Evolutionary conservation across 2,797 vertebrate genomes (phyloP).

Genomic region (Ciconia nigra): DNA sequence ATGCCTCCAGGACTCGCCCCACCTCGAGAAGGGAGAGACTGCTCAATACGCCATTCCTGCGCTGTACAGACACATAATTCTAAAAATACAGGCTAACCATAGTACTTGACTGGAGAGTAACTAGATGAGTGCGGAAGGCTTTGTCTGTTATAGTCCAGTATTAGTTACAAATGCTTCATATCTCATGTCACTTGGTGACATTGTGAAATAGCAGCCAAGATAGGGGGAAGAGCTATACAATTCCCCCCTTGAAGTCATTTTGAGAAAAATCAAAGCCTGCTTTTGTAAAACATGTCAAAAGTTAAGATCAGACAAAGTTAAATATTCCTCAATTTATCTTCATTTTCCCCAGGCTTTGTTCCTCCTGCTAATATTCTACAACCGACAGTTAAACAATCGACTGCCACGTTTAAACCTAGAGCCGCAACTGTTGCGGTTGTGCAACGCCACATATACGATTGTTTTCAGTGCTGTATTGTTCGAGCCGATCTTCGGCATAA

Average conservation of each 20-base stretch:
- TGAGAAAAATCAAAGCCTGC: neutral
- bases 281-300: neutral
- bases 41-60: neutral
- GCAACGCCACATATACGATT: neutral
- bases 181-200: neutral
- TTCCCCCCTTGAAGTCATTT: neutral
- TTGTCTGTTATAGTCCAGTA: neutral
- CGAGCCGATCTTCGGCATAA: accelerated
- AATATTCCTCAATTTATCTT: neutral
- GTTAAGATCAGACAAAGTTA: neutral
- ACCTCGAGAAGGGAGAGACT: neutral
- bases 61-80: accelerated
- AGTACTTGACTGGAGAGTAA: neutral
- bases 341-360: neutral
- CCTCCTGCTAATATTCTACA: neutral
- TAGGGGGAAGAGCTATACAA: neutral
- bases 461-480: neutral
- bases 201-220: neutral
- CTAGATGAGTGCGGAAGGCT: neutral
- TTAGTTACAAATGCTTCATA: neutral
- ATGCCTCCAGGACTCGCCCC: neutral
- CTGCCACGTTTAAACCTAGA: slow-evolving; percentile 2
- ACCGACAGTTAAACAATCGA: neutral
- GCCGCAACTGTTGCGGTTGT: neutral
- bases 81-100: neutral